Percentiles rank a stretch among this genome's conserved stretches.
These are phyloP conservation scores for Paradisaea rubra DNA, from an alignment of 2,113 vertebrate species.

Conservation along the genomic window DNA sequence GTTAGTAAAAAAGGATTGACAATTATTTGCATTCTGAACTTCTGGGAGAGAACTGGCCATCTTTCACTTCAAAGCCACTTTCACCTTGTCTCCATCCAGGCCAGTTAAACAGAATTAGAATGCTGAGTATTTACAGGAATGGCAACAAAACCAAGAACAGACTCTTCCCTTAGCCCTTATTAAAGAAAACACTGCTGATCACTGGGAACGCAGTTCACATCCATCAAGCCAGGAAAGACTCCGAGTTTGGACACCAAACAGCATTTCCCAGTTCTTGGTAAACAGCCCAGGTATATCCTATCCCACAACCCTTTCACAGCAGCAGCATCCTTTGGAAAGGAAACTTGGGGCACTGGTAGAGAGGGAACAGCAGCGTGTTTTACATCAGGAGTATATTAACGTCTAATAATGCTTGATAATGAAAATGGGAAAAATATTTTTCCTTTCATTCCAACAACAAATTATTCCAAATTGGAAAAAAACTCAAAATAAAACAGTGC, in stretches of 20 bases:
- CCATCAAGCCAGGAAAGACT: neutral
- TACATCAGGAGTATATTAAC: neutral
- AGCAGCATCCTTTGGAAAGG: neutral
- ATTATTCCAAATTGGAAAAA: neutral
- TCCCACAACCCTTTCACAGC: neutral
- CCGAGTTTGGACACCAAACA: neutral
- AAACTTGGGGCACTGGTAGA: neutral
- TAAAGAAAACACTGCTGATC: neutral
- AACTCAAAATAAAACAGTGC: neutral
- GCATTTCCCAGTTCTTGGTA: neutral
- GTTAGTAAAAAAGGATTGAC: constrained; percentile 14
- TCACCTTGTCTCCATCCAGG: neutral
- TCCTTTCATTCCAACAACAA: neutral
- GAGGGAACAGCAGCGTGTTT: neutral
- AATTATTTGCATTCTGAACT: constrained; percentile 44
- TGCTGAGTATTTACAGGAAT: neutral
- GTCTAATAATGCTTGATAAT: neutral
- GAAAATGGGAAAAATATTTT: neutral
- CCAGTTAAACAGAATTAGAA: neutral
- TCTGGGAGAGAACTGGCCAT: neutral
- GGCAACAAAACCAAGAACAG: neutral
- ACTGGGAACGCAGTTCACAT: neutral
- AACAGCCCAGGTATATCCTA: fast-evolving
- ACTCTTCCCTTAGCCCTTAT: neutral
- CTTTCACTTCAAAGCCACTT: neutral